Conservation (phyloP, 2,113 vertebrate species). For the Rhizomys pruinosus region DNA sequence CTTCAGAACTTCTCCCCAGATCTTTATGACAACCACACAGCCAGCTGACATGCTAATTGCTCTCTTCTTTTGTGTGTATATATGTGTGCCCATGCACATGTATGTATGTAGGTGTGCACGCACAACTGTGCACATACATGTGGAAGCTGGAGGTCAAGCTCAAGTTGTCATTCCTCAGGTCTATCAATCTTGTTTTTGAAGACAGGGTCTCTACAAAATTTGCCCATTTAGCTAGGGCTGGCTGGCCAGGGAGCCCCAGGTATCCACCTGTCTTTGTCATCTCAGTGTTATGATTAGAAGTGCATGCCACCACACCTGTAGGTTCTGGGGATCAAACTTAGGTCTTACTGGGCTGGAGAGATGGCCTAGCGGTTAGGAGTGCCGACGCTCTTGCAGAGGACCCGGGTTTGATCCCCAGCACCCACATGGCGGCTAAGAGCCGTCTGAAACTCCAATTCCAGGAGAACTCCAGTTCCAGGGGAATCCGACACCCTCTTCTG, state of each 20-base stretch:
- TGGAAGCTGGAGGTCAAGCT: not conserved
- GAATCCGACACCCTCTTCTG: too few relatives aligned
- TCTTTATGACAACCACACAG: not conserved
- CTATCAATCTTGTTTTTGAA: not conserved
- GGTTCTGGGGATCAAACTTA: not conserved
- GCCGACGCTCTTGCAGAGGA: too few relatives aligned
- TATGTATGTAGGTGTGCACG: not conserved
- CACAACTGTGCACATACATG: too few relatives aligned
- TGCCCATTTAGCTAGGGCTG: not conserved
- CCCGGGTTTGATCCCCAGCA: too few relatives aligned
- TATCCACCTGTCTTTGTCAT: too few relatives aligned
- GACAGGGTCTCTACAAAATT: not conserved
- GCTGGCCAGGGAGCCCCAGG: too few relatives aligned
- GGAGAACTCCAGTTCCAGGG: too few relatives aligned
- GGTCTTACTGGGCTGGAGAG: too few relatives aligned
- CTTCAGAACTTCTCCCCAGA: not conserved
- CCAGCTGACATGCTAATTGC: not conserved
- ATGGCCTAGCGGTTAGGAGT: too few relatives aligned
- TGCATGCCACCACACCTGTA: not conserved
- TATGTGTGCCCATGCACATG: not conserved
- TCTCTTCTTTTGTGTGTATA: not conserved
- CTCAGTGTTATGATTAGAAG: too few relatives aligned
- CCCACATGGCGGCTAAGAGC: too few relatives aligned
- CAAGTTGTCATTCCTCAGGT: not conserved
- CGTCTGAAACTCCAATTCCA: too few relatives aligned